Base-by-base conservation (phyloP, 2,888 invertebrate species). In the Diabrotica balteata region DNA sequence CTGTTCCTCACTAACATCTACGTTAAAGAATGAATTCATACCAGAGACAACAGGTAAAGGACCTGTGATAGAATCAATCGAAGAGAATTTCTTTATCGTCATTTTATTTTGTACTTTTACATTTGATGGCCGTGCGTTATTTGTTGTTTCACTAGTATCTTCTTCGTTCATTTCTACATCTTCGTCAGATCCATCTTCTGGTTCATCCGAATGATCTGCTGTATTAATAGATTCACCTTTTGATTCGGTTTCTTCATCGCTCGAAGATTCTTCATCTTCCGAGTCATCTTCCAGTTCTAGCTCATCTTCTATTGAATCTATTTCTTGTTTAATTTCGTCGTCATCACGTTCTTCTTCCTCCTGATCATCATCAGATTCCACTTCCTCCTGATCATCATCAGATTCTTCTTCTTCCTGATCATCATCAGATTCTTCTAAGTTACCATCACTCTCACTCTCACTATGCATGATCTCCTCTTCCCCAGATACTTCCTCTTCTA, bases 1-100 rank as follows among this genome's bases (percentile, higher is more conserved):
- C 51, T 83, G 82, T 0, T 86, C 86, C 69, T 78, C 73, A 68
- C 83, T 71, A 6, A 50, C 47, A n/a, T 68, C 59, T 2, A 66
- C 32, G 59, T 66, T 67, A 57, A 76, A 77, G 53, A 79, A 79
- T 22, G 76, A 71, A 11, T 72, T 66, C 17, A 77, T 67, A 42
- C 83, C 87, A 84, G 77, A 45, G 11, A 66, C 68, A 54, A 75
- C 60, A 44, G 75, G 64, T 8, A 47, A 10, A 47, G 47, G 47
- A 2, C 46, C 57, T 11, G 54, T 55, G 9, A 59, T 63, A n/a
- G 54, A 53, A 32, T 63, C 52, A 32, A 53, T 64, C 43, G 45
- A 7, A 11, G 46, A 57, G 11, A 32, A 53, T 9, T 11, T 7
- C 32, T 32, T 53, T 22, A 32, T 53, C 32, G 11, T 7, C 17